phyloP scores from a whole-genome alignment of 2,797 vertebrate genomes.

The Premnoplex brunnescens region DNA sequence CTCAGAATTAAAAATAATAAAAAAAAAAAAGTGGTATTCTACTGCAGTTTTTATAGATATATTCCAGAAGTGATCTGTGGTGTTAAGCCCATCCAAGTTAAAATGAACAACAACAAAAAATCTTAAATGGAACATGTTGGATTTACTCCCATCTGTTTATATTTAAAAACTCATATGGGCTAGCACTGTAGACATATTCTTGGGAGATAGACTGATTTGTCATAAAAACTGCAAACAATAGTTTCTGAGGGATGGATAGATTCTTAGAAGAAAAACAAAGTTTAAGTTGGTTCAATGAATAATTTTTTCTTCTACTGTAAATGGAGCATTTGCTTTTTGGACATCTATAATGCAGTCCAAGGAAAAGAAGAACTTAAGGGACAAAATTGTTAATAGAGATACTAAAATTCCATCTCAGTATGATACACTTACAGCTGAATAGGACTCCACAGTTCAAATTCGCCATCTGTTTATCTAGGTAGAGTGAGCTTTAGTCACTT shows the following conservation, averaged over 20 bases:
- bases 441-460: neutral
- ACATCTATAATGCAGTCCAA: neutral
- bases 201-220: neutral
- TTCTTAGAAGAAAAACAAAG: neutral
- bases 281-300: neutral
- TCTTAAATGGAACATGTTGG: neutral
- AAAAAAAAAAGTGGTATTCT: neutral
- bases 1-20: neutral
- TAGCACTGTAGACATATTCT: neutral
- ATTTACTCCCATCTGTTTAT: neutral
- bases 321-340: neutral
- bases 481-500: rapidly evolving
- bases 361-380: neutral
- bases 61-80: neutral
- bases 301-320: neutral
- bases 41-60: neutral
- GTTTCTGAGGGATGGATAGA: neutral
- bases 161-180: neutral
- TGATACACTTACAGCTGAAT: neutral
- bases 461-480: neutral
- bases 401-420: neutral
- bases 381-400: neutral
- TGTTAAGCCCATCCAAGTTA: neutral
- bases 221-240: neutral
- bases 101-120: neutral